Base-by-base conservation (phyloP, 2,888 invertebrate species). In the Yponomeuta malinellus region DNA sequence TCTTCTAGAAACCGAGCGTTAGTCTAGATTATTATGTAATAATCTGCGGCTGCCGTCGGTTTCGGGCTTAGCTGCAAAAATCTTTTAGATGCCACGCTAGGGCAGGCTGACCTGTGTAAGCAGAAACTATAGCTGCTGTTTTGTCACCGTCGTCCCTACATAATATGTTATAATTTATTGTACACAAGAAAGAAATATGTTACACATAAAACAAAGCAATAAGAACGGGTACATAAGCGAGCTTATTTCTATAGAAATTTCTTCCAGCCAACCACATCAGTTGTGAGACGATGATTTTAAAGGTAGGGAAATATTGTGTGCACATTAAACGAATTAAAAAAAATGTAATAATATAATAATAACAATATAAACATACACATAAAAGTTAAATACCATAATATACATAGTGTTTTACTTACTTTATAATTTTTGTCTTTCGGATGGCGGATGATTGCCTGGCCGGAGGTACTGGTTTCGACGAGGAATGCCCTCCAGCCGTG, bases 401-500 rank as follows among this genome's bases (percentile, higher is more conserved):
- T 23, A 23, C 23, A 23, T 23, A 23, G 23, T n/a, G 10, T 23
- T 64, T 64, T 64, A 29, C 64, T 64, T 64, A 31, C n/a, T 68
- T 29, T 67, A 37, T 67, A 43, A 6, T 2, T 67, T 69, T 52
- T 29, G 23, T 69, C 23, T 48, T 86, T 78, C 79, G 81, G 90
- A 83, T 90, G 85, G 81, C 83, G 84, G 90, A 88, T 89, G 91
- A 88, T 78, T 90, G 90, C 74, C 81, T 76, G 72, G 79, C 78
- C 29, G 76, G 74, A 63, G 76, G 75, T 70, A 71, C 74, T 74
- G 78, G 80, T 71, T n/a, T 77, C 72, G 92, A 88, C 73, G 92
- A 90, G 74, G 93, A 93, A 75, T 94, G 94, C 77, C 88, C 91
- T 75, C 93, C 94, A 75, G 92, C 93, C 86, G 88, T 93, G 76